A percentile compares a stretch with the other conserved stretches of the same genome.
Conservation (phyloP, 1,140 invertebrate genomes). For the Argopecten irradians region DNA sequence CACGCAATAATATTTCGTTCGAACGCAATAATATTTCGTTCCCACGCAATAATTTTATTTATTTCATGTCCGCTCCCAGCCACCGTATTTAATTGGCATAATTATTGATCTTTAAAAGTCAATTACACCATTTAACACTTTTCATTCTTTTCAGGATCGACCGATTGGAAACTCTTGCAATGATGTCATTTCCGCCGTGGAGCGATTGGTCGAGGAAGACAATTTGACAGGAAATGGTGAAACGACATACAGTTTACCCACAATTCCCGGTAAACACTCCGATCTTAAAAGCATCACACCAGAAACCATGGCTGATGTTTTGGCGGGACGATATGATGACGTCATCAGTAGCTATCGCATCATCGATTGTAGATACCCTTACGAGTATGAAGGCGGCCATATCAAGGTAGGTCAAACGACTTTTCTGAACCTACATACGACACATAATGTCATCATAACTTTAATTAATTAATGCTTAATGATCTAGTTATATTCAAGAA, state of each 20-base stretch:
- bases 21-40: no score
- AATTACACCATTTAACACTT: background rate
- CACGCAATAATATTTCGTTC: no score
- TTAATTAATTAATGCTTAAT: no score
- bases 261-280: constrained; percentile 85
- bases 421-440: no score
- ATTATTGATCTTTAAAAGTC: no score
- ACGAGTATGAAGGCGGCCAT: constrained; percentile 97
- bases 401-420: no score
- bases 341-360: constrained; percentile 65
- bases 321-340: constrained; percentile 61
- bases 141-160: background rate
- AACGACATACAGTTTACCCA: constrained; percentile 80
- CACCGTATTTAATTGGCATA: no score
- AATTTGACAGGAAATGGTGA: constrained; percentile 36
- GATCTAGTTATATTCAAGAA: no score
- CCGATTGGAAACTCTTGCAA: background rate
- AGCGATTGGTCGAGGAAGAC: constrained; percentile 4
- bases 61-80: no score
- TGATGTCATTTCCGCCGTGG: constrained; percentile 26
- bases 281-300: constrained; percentile 91
- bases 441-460: no score
- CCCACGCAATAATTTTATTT: no score
- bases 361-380: constrained; percentile 89
- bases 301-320: constrained; percentile 78